A percentile compares a stretch with the other conserved stretches of the same genome.
These are phyloP conservation scores for Eilema griseolum DNA, from an alignment of 2,888 invertebrate species.

Conservation along the genomic window DNA sequence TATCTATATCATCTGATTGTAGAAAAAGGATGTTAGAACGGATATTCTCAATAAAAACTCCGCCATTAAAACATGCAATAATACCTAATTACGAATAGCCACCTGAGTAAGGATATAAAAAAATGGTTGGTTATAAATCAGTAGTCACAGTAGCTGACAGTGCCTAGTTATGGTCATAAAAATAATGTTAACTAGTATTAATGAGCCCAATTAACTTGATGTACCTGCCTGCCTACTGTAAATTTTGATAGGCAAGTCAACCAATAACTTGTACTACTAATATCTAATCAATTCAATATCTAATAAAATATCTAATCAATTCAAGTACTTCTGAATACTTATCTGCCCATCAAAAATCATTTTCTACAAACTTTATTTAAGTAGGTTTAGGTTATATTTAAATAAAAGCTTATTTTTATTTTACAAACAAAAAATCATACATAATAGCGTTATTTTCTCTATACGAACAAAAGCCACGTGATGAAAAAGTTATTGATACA, in stretches of 20 bases:
- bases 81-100: background rate
- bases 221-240: background rate
- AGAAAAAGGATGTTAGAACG: conserved; percentile 38
- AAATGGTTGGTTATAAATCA: conserved; percentile 12
- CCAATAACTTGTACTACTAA: background rate
- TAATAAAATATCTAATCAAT: background rate
- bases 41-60: conserved; percentile 43
- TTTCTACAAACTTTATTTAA: no score
- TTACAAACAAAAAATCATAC: no score
- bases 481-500: no score
- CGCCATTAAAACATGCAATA: conserved; percentile 13
- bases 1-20: conserved; percentile 5
- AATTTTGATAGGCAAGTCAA: background rate
- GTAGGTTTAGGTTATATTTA: no score
- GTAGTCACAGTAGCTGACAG: conserved; percentile 7
- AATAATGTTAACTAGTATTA: conserved; percentile 3
- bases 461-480: no score
- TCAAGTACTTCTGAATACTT: background rate
- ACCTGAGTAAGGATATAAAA: conserved; percentile 9
- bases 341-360: no score
- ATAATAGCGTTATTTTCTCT: no score
- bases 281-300: background rate
- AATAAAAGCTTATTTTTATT: no score
- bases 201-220: conserved; percentile 4
- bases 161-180: background rate